A percentile compares a stretch with the other conserved stretches of the same genome.
These are phyloP conservation scores for Drosophila lacertosa DNA, from an alignment of 1,140 invertebrate genomes.

Conservation along the genomic window DNA sequence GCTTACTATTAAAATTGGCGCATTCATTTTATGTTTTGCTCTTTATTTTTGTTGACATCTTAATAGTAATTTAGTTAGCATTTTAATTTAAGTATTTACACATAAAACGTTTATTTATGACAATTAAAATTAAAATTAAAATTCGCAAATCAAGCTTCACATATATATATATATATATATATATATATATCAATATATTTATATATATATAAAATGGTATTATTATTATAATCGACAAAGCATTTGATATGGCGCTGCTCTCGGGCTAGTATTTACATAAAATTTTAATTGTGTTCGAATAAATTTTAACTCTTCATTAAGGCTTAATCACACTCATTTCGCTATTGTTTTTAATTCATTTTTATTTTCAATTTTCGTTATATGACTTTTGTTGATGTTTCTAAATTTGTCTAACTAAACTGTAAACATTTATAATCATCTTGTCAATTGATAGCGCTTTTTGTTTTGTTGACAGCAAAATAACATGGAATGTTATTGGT, in stretches of 20 bases:
- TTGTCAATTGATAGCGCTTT: constrained; percentile 31
- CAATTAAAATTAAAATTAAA: constrained; percentile 32
- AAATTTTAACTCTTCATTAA: constrained; percentile 58
- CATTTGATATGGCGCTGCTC: constrained; percentile 42
- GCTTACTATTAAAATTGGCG: constrained; percentile 72
- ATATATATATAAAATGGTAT: constrained; percentile 24
- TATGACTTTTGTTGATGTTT: constrained; percentile 53
- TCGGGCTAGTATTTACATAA: constrained; percentile 50
- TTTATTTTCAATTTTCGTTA: constrained; percentile 15
- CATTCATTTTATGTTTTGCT: constrained; percentile 43
- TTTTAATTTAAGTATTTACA: constrained; percentile 66
- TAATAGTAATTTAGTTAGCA: constrained; percentile 67
- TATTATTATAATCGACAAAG: constrained; percentile 36
- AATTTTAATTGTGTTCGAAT: constrained; percentile 56
- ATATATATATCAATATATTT: constrained; percentile 15
- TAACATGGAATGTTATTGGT: constrained; percentile 74
- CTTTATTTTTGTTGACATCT: constrained; percentile 47
- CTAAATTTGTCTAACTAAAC: constrained; percentile 76
- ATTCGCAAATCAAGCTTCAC: constrained; percentile 33
- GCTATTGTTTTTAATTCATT: constrained; percentile 63
- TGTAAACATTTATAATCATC: constrained; percentile 47
- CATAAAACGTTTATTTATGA: constrained; percentile 52
- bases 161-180: constrained; percentile 12
- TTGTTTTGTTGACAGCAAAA: constrained; percentile 40
- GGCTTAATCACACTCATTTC: constrained; percentile 69